phyloP scores from a whole-genome alignment of 2,797 vertebrate species.

The Cyprinella venusta region DNA sequence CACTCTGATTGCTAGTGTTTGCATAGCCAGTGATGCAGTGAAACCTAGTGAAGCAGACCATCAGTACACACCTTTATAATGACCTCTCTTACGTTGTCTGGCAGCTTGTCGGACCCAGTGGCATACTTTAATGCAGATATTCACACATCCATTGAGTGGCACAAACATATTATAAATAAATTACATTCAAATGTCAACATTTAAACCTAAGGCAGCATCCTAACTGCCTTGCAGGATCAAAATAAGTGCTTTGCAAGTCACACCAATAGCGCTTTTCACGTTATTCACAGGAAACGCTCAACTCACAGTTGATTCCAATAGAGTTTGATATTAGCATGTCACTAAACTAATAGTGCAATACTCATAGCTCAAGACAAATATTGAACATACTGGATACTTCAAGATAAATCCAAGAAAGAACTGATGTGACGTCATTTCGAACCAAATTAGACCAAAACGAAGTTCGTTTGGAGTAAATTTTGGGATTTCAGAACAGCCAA shows the following conservation, averaged over 20 bases:
- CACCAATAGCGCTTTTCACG: neutral
- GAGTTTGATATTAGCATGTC: neutral
- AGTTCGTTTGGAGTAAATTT: neutral
- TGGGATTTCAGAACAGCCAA: neutral
- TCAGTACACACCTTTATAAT: slow-evolving; percentile 48
- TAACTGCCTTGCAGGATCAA: too few species aligned
- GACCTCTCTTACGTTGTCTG: slow-evolving; percentile 33
- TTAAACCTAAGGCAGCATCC: neutral
- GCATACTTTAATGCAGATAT: neutral
- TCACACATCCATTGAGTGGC: neutral
- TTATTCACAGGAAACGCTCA: neutral
- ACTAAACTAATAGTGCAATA: neutral
- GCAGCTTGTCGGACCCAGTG: slow-evolving; percentile 28
- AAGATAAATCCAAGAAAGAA: neutral
- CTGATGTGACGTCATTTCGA: neutral
- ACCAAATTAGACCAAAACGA: neutral
- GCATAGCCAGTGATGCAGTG: slow-evolving; percentile 18
- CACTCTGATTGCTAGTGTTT: slow-evolving; percentile 46
- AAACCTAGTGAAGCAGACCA: slow-evolving; percentile 45
- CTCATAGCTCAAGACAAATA: neutral
- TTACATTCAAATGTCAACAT: neutral
- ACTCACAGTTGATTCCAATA: neutral
- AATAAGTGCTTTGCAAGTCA: neutral
- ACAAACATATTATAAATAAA: neutral
- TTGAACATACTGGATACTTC: neutral